Conservation (phyloP, 35 echinoderm and acorn worm species). For the Ophioderma brevispina region DNA sequence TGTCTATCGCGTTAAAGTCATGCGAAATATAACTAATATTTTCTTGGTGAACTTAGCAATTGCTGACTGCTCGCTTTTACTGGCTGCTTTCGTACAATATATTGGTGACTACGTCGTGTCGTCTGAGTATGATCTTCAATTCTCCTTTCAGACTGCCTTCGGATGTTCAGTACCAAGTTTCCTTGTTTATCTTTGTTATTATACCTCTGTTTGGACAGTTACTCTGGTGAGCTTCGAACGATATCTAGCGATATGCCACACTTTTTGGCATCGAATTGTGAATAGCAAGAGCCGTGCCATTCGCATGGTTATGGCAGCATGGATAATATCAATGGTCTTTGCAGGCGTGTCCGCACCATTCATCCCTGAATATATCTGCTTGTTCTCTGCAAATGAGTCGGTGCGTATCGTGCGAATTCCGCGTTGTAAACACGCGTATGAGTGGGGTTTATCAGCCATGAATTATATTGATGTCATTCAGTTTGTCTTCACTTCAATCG, state of each 20-base stretch:
- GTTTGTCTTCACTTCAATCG: neutral
- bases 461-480: neutral
- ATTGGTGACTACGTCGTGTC: neutral
- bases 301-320: neutral
- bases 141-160: neutral
- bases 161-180: neutral
- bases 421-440: neutral
- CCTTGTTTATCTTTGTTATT: neutral
- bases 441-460: neutral
- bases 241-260: neutral
- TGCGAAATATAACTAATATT: neutral
- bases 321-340: neutral
- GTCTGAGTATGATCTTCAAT: neutral
- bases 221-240: neutral
- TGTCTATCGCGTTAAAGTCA: neutral
- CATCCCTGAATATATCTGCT: neutral
- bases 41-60: neutral
- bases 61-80: neutral
- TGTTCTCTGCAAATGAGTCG: neutral
- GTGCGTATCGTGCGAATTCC: neutral
- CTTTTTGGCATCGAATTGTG: neutral
- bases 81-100: neutral
- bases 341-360: neutral
- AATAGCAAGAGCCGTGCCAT: neutral
- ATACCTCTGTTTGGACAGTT: neutral